These are phyloP conservation scores for Willisornis vidua DNA, from an alignment of 2,113 vertebrate genomes.

Conservation along the genomic window DNA sequence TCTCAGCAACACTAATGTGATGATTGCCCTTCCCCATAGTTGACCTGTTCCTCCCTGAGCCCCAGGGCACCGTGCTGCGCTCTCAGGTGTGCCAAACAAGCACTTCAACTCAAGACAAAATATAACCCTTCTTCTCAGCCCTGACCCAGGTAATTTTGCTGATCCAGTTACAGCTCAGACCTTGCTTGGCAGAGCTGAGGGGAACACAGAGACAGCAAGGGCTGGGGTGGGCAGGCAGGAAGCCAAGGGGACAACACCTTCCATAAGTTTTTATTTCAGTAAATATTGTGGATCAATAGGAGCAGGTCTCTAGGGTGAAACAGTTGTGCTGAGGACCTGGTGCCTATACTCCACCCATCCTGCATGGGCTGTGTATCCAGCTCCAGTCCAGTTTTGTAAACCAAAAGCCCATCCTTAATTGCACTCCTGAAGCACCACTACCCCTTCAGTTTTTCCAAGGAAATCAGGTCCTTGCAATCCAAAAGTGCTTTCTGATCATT, in stretches of 20 bases:
- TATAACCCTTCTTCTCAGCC: not conserved
- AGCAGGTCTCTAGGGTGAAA: not conserved
- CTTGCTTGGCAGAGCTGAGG: not conserved
- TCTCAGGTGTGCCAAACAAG: not conserved
- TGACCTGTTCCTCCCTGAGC: not conserved
- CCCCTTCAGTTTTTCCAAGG: not conserved
- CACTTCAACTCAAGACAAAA: not conserved
- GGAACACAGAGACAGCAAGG: not conserved
- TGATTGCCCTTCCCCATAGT: fast-evolving
- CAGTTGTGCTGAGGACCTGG: not conserved
- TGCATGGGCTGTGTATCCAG: not conserved
- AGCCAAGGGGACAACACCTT: not conserved
- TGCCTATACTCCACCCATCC: not conserved
- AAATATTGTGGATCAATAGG: not conserved
- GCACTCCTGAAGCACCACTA: not conserved
- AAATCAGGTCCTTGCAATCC: not conserved
- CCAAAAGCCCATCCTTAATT: not conserved
- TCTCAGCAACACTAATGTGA: not conserved
- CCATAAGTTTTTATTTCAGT: not conserved
- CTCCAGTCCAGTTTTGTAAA: not conserved
- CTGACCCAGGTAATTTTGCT: fast-evolving
- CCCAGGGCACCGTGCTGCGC: fast-evolving
- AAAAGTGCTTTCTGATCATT: not conserved
- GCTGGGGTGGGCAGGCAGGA: not conserved
- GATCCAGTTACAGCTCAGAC: not conserved